phyloP scores from a whole-genome alignment of 2,888 invertebrate species.

The Sisyra terminalis region DNA sequence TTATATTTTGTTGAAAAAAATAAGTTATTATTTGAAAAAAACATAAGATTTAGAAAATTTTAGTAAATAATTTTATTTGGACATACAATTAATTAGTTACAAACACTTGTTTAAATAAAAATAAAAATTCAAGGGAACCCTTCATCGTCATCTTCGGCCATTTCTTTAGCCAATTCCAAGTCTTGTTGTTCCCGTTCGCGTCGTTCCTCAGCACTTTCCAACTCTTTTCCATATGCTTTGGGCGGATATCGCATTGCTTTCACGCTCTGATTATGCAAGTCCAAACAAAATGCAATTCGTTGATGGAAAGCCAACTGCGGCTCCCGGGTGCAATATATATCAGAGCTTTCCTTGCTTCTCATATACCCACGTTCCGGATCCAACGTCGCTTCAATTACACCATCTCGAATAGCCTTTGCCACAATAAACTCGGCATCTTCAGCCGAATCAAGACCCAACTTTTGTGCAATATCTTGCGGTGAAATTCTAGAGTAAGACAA shows the following conservation, averaged over 20 bases:
- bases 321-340: slow-evolving; percentile 92
- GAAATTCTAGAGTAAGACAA: slow-evolving; percentile 93
- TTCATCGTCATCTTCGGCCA: slow-evolving; percentile 98
- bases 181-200: slow-evolving; percentile 95
- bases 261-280: slow-evolving; percentile 96
- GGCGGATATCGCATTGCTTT: slow-evolving; percentile 99
- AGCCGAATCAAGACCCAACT: slow-evolving; percentile 83
- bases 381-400: slow-evolving; percentile 93
- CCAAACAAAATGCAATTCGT: slow-evolving; percentile 91
- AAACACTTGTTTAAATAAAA: background rate
- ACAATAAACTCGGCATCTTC: slow-evolving; percentile 99
- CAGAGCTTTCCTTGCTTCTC: slow-evolving; percentile 93
- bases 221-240: slow-evolving; percentile 93
- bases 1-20: too few relatives aligned
- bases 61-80: background rate
- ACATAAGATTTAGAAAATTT: background rate
- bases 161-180: slow-evolving; percentile 96
- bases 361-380: slow-evolving; percentile 93
- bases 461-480: slow-evolving; percentile 84
- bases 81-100: background rate
- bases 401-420: slow-evolving; percentile 94
- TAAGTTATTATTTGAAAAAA: background rate
- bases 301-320: slow-evolving; percentile 94
- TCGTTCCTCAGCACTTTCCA: slow-evolving; percentile 93
- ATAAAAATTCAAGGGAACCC: slow-evolving; percentile 40